A percentile compares a stretch with the other conserved stretches of the same genome.
phyloP scores from a whole-genome alignment of 2,113 vertebrate genomes.

The Lanius collurio region DNA sequence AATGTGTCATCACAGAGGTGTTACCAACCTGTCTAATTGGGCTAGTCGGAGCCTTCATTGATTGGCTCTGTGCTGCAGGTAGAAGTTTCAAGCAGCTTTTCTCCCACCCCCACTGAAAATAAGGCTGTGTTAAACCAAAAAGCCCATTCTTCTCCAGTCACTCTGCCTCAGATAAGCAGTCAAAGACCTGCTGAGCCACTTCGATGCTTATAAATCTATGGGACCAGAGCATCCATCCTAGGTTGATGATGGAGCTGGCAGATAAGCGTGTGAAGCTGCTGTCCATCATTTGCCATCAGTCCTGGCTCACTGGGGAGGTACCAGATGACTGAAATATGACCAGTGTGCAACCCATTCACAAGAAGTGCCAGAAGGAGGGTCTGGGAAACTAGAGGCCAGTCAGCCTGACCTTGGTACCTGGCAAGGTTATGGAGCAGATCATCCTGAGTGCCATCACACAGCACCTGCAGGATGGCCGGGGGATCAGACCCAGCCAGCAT shows the following conservation, averaged over 20 bases:
- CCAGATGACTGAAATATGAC: background rate
- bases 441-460: background rate
- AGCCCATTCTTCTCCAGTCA: conserved; percentile 82
- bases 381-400: background rate
- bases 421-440: background rate
- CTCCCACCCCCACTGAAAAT: too few species aligned
- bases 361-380: background rate
- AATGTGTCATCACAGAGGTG: too few species aligned
- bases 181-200: background rate
- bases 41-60: too few species aligned
- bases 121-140: too few species aligned
- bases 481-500: background rate
- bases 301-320: background rate
- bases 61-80: too few species aligned
- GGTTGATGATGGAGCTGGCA: background rate
- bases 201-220: background rate
- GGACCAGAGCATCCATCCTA: background rate
- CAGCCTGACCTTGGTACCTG: background rate
- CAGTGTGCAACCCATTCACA: background rate
- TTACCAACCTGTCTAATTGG: too few species aligned
- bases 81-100: too few species aligned
- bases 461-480: background rate
- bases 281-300: background rate
- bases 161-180: conserved; percentile 56
- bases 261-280: background rate